Base-by-base conservation (phyloP, 2,888 invertebrate genomes). In the Dryadula phaetusa region DNA sequence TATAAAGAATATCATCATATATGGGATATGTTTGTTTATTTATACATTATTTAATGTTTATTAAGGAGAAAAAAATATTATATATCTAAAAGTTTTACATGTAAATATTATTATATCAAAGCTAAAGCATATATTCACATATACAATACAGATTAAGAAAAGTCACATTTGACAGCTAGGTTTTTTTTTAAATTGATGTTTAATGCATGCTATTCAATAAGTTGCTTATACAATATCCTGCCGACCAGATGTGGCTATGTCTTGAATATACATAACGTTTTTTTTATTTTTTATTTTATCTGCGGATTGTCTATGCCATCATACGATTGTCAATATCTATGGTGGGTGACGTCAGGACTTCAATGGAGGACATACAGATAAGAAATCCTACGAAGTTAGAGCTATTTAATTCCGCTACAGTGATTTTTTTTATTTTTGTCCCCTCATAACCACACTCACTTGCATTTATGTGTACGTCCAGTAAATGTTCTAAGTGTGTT, bases 391-490 rank as follows among this genome's bases (percentile, higher is more conserved):
- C 73, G 74, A 60, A 74, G 69, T 78, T 67, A 61, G 42, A 12
- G 61, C 40, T 69, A 71, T 60, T 76, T 77, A 25, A 76, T 80
- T 81, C 87, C 87, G 89, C 90, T 86, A 88, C 87, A 90, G 83
- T 86, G 82, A 84, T 84, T 81, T 79, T 80, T 77, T 78, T 77
- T 46, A 14, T 22, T 72, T 72, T 71, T 52, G n/a, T 64, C 70
- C 75, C 73, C 74, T 76, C 77, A 85, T 83, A 90, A 90, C 92
- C 92, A 92, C 92, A 92, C 92, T 92, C 92, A 92, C 90, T 84
- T 92, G 92, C 92, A 92, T 92, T 86, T 86, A 87, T 87, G 79
- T 89, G 81, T 82, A 76, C 77, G 81, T 82, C 77, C 80, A 75
- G 73, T 77, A 75, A 72, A 78, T 74, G 72, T 69, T 65, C 56